A percentile compares a stretch with the other conserved stretches of the same genome.
These are phyloP conservation scores for Tenthredo notha DNA, from an alignment of 2,888 invertebrate species.

Conservation along the genomic window DNA sequence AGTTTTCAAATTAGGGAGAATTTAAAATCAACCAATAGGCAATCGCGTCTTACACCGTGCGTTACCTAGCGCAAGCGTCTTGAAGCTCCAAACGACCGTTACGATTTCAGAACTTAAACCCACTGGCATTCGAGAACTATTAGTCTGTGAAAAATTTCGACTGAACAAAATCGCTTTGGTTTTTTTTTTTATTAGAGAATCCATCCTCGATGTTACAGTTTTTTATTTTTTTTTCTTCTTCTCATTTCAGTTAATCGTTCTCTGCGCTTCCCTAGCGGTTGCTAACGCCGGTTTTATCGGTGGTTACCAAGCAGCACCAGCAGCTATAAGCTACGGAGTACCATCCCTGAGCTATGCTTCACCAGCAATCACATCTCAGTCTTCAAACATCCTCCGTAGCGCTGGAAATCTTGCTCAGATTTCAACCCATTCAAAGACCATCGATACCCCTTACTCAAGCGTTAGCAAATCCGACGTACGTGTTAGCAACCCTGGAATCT, in stretches of 20 bases:
- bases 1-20: neutral
- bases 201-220: neutral
- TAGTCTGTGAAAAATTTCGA: neutral
- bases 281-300: slow-evolving; percentile 79
- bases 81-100: neutral
- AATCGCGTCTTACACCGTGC: neutral
- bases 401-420: slow-evolving; percentile 83
- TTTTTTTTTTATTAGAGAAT: neutral
- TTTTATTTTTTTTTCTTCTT: neutral
- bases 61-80: neutral
- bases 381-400: slow-evolving; percentile 79
- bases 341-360: slow-evolving; percentile 74
- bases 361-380: slow-evolving; percentile 69
- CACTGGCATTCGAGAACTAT: neutral
- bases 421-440: slow-evolving; percentile 85
- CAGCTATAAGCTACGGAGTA: slow-evolving; percentile 79
- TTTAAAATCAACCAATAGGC: neutral
- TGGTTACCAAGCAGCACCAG: slow-evolving; percentile 76
- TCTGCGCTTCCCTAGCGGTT: slow-evolving; percentile 77
- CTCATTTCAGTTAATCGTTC: slow-evolving; percentile 79
- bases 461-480: slow-evolving; percentile 86
- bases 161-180: neutral
- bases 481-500: slow-evolving; percentile 84
- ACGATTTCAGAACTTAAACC: neutral
- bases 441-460: slow-evolving; percentile 87